Evolutionary conservation across 2,797 vertebrate genomes (phyloP), one percentile per base, ranked within the genome.

Genomic region (Xenopus petersii): DNA sequence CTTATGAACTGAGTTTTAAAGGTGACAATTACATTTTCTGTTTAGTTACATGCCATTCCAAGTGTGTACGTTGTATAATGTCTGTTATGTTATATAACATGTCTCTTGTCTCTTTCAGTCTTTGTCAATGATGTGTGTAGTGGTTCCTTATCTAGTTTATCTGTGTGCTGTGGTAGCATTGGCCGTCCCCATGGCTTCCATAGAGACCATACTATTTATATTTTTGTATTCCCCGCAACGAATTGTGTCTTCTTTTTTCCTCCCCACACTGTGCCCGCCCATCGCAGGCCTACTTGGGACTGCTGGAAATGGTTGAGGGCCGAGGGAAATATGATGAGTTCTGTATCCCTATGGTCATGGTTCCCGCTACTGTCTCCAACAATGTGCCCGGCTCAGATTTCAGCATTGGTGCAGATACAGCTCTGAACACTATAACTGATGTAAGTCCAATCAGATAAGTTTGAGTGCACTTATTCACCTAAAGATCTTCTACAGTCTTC

Each of bases 351-450:
- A 96, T 98, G 95, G 92, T 98, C 68, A 97, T 98, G 96, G 95
- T 98, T 82, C 96, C 96, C 2, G 93, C 96, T 82, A 98, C 95
- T 66, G 95, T 98, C 83, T 98, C 96, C 93, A 98, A 97, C 94
- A 98, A 98, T 87, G 94, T 98, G 70, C 96, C 96, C 0, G 96
- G 96, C 77, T 97, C 96, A 79, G 95, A 98, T 88, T 95, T 98
- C 90, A 97, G 96, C 93, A 96, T 97, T 82, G 96, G 96, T 84
- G 95, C 96, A 82, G 96, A 98, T 87, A 98, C 96, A 0, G 95
- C 96, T 86, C 92, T 98, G 91, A 98, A 98, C 77, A 96, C 96
- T 87, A 98, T 98, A 82, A 97, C 95, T 59, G 93, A 95, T 67
- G 95, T 99, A 96, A 99, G 97, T 98, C 90, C 64, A 17, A 79